Base-by-base conservation (phyloP, 2,797 vertebrate species). In the Dallia pectoralis region DNA sequence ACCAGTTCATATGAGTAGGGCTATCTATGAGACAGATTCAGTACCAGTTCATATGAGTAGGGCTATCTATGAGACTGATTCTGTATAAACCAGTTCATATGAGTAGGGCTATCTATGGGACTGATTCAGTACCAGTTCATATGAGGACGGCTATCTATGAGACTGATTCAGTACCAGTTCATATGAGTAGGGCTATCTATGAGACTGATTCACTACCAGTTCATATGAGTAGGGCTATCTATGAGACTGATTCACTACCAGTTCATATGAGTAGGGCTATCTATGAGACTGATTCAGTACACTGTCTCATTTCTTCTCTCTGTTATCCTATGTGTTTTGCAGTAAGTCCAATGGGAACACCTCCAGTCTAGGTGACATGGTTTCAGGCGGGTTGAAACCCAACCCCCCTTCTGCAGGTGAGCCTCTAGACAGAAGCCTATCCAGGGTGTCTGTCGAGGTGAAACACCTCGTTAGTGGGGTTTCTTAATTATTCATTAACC, bases 351-450 rank as follows among this genome's bases (percentile, higher is more conserved):
- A 96, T 77, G 97, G 96, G 72, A 99, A 98, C 71, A 97, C 97
- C 72, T 97, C 97, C 77, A 99, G 97, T 87, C 95, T 99, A n/a
- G 97, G 97, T 81, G 97, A 99, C 79, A 97, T 99, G 96, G 96
- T 98, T 81, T 97, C 97, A 30, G 97, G 97, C 70, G 96, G 95
- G 0, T 99, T 98, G 86, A 96, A 96, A 89, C 94, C 95, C 71
- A 98, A 96, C 62, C 95, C 96, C 32, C 96, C 95, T 83, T 93
- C 96, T 84, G 85, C 96, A 89, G 96, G 96, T 98, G 75, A 87
- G 93, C 77, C 29, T 59, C 67, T 63, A 67, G 9, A 48, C 62
- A 66, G 40, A 8, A 48, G 40, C 36, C 32, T 19, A 62, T 25
- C 16, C 14, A 6, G 53, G 22, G 53, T 8, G 53, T 25, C 53